Evolutionary conservation across 92 coral and sea anemone species (phyloP).

Genomic region (Palythoa caribaeorum): DNA sequence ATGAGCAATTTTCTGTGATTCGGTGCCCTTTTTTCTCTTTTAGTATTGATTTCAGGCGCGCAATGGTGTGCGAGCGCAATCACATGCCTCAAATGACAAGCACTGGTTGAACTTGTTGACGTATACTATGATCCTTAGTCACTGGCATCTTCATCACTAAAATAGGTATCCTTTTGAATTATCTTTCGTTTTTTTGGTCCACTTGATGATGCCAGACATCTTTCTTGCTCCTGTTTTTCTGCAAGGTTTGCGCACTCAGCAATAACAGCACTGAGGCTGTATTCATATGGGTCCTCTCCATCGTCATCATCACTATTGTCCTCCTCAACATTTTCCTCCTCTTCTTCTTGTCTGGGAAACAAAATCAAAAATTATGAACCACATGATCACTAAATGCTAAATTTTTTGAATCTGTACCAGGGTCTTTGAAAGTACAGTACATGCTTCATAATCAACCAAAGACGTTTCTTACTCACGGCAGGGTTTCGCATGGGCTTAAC

Average conservation of each 20-base stretch:
- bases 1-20: too few relatives aligned
- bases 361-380: not conserved
- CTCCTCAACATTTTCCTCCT: constrained; percentile 66
- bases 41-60: too few relatives aligned
- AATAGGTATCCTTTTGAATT: constrained; percentile 82
- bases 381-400: not conserved
- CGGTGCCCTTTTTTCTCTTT: too few relatives aligned
- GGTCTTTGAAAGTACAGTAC: not conserved
- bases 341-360: constrained; percentile 59
- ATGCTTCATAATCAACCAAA: not conserved
- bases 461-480: not conserved
- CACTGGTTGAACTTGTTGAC: too few relatives aligned
- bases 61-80: too few relatives aligned
- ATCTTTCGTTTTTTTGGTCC: constrained; percentile 76
- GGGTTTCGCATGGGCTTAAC: too few relatives aligned
- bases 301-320: constrained; percentile 75
- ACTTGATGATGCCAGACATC: constrained; percentile 46
- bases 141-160: constrained; percentile 88
- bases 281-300: constrained; percentile 95
- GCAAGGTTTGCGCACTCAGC: constrained; percentile 96
- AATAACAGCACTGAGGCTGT: constrained; percentile 96
- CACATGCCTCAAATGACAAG: too few relatives aligned
- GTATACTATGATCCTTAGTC: constrained; percentile 11
- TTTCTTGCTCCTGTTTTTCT: constrained; percentile 59
- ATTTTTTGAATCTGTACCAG: too few relatives aligned